Base-by-base conservation (phyloP, 2,888 invertebrate genomes). In the Athrips mouffetella region DNA sequence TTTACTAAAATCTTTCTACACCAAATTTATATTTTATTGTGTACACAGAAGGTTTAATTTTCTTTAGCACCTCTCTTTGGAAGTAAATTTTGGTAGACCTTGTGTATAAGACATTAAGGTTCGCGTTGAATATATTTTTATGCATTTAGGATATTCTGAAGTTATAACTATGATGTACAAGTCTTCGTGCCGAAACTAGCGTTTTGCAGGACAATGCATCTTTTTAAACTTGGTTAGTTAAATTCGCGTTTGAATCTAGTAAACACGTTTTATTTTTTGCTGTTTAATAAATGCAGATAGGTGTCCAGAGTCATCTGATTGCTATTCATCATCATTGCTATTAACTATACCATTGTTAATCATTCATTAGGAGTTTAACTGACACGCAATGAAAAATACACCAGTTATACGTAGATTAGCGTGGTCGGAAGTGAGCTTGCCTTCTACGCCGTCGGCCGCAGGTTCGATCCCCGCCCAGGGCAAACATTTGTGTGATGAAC, bases 161-260 rank as follows among this genome's bases (percentile, higher is more conserved):
- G 61, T 74, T 73, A 68, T 70, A 63, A 65, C 58, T 58, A 58
- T 83, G 79, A 85, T 76, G 63, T 76, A 83, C 65, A 73, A 74
- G 70, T 71, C 69, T 83, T 80, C 85, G 86, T 86, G 87, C 83
- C 81, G 79, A 86, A 86, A 84, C 77, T 81, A 85, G 69, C 86
- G 73, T 85, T 85, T 79, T 73, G 74, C 73, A 70, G 70, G 70
- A 77, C 76, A 76, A 81, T 81, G 78, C 71, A 66, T 85, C 82
- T 80, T 84, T 84, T 80, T 71, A 70, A 76, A 79, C 70, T 70
- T 71, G 75, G 73, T 70, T 65, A 62, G 71, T 71, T 80, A 76
- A 78, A 37, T 21, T 73, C 67, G 73, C 66, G 70, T 70, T 70
- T 67, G 53, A 65, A 61, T 63, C 66, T 64, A 60, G 60, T 60